A percentile compares a stretch with the other conserved stretches of the same genome.
Conservation (phyloP, 2,113 vertebrate genomes). For the Hydropotes inermis region DNA sequence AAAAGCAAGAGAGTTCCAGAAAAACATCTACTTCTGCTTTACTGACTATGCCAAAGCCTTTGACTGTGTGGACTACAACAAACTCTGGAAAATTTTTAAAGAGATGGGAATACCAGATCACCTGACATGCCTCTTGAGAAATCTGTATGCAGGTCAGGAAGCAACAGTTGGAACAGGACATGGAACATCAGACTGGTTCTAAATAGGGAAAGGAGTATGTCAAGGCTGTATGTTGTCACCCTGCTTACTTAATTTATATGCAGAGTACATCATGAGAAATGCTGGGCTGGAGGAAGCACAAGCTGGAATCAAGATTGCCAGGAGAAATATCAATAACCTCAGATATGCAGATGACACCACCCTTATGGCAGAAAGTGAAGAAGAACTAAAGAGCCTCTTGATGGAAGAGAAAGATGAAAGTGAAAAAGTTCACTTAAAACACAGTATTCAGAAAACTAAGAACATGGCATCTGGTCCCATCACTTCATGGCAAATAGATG, state of each 20-base stretch:
- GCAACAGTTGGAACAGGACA: not conserved
- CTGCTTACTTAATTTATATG: not conserved
- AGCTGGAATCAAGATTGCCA: not conserved
- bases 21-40: not conserved
- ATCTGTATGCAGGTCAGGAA: not conserved
- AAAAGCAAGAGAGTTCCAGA: not conserved
- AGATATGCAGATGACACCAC: too few species aligned
- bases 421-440: too few species aligned
- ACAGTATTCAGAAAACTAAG: too few species aligned
- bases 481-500: not conserved
- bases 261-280: not conserved
- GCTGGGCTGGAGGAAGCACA: not conserved
- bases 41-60: not conserved
- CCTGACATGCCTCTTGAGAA: not conserved
- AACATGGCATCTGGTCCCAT: not conserved
- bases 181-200: not conserved
- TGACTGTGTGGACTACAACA: not conserved
- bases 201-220: not conserved
- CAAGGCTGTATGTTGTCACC: not conserved
- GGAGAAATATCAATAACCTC: too few species aligned
- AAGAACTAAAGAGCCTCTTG: too few species aligned
- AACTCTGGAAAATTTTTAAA: not conserved
- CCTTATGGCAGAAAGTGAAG: too few species aligned
- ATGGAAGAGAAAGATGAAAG: too few species aligned
- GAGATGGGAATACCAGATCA: not conserved